Evolutionary conservation across 1,140 invertebrate species (phyloP).

Genomic region (Pantala flavescens): DNA sequence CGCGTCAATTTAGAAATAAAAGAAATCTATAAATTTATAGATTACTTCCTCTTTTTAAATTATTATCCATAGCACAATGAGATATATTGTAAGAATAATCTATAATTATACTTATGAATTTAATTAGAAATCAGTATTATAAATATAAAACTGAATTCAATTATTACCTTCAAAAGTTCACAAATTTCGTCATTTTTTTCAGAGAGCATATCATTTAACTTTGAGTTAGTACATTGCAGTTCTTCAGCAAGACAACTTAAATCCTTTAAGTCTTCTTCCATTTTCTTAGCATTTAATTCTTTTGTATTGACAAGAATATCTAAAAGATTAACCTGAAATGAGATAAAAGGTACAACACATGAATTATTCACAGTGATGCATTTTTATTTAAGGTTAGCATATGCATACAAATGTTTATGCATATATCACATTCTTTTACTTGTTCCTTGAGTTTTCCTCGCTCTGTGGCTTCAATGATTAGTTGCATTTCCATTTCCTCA

Average conservation of each 20-base stretch:
- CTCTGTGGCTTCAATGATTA: neutral
- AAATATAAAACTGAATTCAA: no score
- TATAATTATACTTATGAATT: no score
- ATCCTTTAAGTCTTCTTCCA: neutral
- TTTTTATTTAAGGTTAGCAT: no score
- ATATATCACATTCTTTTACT: neutral
- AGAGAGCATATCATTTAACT: neutral
- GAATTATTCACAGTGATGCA: neutral
- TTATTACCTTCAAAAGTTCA: neutral
- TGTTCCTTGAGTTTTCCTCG: neutral
- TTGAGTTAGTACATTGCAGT: neutral
- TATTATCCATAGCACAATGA: no score
- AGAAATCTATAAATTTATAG: no score
- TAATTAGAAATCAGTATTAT: no score
- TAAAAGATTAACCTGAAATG: neutral
- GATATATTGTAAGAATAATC: no score
- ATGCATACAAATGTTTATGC: no score
- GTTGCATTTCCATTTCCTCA: neutral
- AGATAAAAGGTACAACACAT: neutral
- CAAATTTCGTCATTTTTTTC: neutral
- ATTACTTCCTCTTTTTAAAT: no score
- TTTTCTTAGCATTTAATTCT: neutral
- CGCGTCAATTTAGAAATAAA: no score
- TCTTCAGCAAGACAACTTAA: neutral
- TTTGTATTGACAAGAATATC: neutral